Base-by-base conservation (phyloP, 2,797 vertebrate species). In the Tapirus indicus region DNA sequence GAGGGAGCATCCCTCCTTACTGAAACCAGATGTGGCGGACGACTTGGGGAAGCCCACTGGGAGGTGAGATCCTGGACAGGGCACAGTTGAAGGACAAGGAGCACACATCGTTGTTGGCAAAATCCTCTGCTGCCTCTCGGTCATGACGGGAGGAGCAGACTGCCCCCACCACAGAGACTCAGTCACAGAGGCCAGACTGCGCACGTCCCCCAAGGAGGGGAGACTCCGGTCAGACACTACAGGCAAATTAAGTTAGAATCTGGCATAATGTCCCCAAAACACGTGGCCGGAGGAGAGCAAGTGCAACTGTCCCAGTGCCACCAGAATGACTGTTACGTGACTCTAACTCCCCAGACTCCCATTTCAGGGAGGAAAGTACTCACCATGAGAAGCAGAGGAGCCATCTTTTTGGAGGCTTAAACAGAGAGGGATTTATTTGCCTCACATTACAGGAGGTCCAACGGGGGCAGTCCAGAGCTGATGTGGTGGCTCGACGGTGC, bases 141-240 rank as follows among this genome's bases (percentile, higher is more conserved):
- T 47, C 77, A 41, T 2, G 20, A 62, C 35, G n/a, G 25, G 41
- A 69, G 13, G 27, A 75, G 75, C 27, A 88, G 47, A 88, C 44
- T 52, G 6, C 47, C 56, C 54, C 60, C 52, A 10, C 49, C 23
- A 41, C 14, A 44, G 4, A 80, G 12, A 49, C 6, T 64, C 91
- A 47, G 23, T n/a, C 14, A 18, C 35, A 97, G 64, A 79, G n/a
- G 16, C 4, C 62, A 82, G 60, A 58, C 54, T 35, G 7, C 41
- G 21, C 0, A 0, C 17, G 44, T 8, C 18, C 23, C 69, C 23
- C 3, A 6, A 17, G 20, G 14, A 38, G 18, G 7, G 7, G 38
- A 44, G 8, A 17, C 6, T 54, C 54, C 9, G n/a, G 35, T 72
- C n/a, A 83, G 78, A 71, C 32, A 7, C 10, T 23, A 44, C 0